Percentiles rank a stretch among this genome's conserved stretches.
Conservation (phyloP, 92 coral and sea anemone genomes). For the Parazoanthus darwini region DNA sequence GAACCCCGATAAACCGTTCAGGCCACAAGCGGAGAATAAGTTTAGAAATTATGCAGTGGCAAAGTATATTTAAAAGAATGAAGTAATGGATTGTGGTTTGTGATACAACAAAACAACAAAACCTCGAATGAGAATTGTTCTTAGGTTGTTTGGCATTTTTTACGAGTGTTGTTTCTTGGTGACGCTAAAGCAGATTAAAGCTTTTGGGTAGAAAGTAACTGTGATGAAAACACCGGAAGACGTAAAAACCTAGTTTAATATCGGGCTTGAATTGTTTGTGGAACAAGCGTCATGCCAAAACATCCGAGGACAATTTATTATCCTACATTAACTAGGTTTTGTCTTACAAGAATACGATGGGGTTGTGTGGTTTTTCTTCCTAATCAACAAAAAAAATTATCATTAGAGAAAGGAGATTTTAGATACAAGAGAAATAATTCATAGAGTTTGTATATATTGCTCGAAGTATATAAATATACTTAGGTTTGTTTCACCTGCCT, state of each 20-base stretch:
- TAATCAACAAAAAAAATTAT: not conserved
- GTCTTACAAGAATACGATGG: not conserved
- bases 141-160: not conserved
- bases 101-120: not conserved
- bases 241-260: not conserved
- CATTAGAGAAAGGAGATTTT: not conserved
- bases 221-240: not conserved
- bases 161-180: not conserved
- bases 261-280: not conserved
- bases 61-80: conserved; percentile 13
- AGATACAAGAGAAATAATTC: not conserved
- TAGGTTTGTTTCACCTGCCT: not conserved
- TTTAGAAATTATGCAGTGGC: not conserved
- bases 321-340: not conserved
- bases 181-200: not conserved
- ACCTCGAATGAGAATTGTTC: not conserved
- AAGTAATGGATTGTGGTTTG: conserved; percentile 17
- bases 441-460: not conserved
- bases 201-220: too few species aligned
- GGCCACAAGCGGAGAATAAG: conserved; percentile 9
- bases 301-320: not conserved
- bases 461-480: conserved; percentile 1
- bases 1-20: not conserved
- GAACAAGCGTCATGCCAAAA: not conserved
- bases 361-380: not conserved